Evolutionary conservation across 2,797 vertebrate species (phyloP), one percentile per base, ranked within the genome.

Genomic region (Psittacula derbiana): DNA sequence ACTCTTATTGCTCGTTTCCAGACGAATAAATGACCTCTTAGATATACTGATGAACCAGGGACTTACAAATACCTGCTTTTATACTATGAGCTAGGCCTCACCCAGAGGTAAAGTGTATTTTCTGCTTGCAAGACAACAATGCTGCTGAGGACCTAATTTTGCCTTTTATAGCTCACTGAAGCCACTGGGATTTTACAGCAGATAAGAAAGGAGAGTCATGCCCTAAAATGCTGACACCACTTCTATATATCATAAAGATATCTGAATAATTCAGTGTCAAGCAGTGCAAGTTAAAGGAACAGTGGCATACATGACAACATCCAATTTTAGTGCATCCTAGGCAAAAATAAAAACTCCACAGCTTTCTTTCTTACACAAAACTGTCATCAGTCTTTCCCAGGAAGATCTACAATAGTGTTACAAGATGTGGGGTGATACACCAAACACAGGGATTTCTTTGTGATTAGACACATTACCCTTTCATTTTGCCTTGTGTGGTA

Each of bases 191-290:
- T 95, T 97, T 96, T 90, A 81, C 10, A 82, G 89, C n/a, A 88
- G 89, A 90, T 83, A 73, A 94, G 94, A 92, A 86, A 88, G 57
- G 47, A 96, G 86, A 91, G 91, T 90, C 89, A 80, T 91, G 93
- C 62, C 80, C 91, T 95, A 91, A 97, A 96, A 92, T 84, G 93
- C 95, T 96, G 95, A 96, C 92, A 92, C 75, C 14, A 93, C 87
- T 95, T 91, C 92, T 69, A 82, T 95, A 79, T 94, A 96, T 95
- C 81, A 93, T 87, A 92, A 89, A 87, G 65, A 62, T 91, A 82
- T n/a, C 95, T 93, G 95, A 97, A 96, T 96, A 95, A 96, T 96
- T 96, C 93, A 66, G 50, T 96, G 89, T 96, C 96, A 95, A 92
- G 91, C 84, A 89, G 91, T 0, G 0, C 61, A 86, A 88, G 81